Evolutionary conservation across 2,888 invertebrate genomes (phyloP), one percentile per base, ranked within the genome.

Genomic region (Autographa gamma): DNA sequence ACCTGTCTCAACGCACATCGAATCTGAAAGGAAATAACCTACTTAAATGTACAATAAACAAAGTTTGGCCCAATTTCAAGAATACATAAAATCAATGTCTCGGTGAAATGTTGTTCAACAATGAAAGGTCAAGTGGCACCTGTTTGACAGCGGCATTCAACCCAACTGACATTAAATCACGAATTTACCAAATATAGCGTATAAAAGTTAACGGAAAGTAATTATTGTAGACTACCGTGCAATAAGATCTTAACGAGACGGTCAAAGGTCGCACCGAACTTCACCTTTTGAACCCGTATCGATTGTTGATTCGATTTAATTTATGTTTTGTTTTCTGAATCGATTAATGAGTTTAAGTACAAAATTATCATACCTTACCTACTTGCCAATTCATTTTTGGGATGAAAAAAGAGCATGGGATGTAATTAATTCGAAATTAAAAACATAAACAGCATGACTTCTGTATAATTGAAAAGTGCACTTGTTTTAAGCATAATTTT

Each of bases 161-260:
- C 65, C 31, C 34, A 19, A 41, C 41, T 79, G 81, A 77, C 79
- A 82, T 81, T 82, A 81, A 81, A 82, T 79, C 77, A 79, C 72
- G 54, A 73, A 77, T 78, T 75, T 77, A 81, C 78, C 83, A 69
- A 80, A 76, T 77, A 73, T 75, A 73, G 75, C 38, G 16, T n/a
- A 19, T 66, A 58, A 73, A 72, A 61, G 31, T 64, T 60, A 56
- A 56, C 16, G 67, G 65, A 64, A 25, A 34, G 18, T 54, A 66
- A 61, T 58, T 72, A 48, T 63, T 58, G 48, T 32, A n/a, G 38
- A 43, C 61, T 34, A 38, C 63, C 71, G 34, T 71, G 54, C 59
- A 60, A 64, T 48, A 59, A 31, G 31, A 60, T 63, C 62, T 52
- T 63, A 66, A 64, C 60, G 56, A 61, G 64, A 74, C 60, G 77